Evolutionary conservation across 2,797 vertebrate species (phyloP).

Genomic region (Centropyge bicolor): DNA sequence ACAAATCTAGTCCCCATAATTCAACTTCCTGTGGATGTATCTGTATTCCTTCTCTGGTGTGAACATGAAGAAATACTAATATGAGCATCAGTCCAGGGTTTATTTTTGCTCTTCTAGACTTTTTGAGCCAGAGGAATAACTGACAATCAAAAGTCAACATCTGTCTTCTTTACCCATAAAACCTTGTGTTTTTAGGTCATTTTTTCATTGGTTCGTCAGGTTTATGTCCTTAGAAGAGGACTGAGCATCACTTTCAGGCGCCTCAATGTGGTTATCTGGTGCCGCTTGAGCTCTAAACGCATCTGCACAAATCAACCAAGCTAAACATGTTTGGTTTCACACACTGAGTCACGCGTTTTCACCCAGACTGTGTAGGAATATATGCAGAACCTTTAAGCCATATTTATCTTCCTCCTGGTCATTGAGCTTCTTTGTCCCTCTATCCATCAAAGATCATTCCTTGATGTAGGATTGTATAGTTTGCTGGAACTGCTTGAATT

Average conservation of each 20-base stretch:
- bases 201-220: neutral
- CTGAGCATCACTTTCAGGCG: neutral
- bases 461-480: constrained; percentile 48
- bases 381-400: constrained; percentile 62
- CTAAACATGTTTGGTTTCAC: constrained; percentile 25
- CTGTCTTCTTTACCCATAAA: constrained; percentile 4
- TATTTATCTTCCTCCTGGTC: constrained; percentile 27
- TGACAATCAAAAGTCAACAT: constrained; percentile 72
- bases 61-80: constrained; percentile 20
- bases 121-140: constrained; percentile 29
- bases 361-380: constrained; percentile 31
- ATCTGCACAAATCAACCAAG: constrained; percentile 14
- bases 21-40: neutral
- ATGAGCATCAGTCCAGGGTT: constrained; percentile 16
- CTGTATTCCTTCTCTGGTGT: constrained; percentile 2
- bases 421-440: constrained; percentile 10
- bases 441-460: constrained; percentile 4
- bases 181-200: neutral
- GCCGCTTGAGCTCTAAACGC: neutral
- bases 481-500: constrained; percentile 56
- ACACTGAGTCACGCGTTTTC: constrained; percentile 7
- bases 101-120: constrained; percentile 8
- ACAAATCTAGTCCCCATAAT: neutral
- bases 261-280: neutral
- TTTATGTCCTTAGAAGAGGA: neutral